A percentile compares a stretch with the other conserved stretches of the same genome.
Evolutionary conservation across 92 coral and sea anemone genomes (phyloP).

Genomic region (Diadumene lineata): DNA sequence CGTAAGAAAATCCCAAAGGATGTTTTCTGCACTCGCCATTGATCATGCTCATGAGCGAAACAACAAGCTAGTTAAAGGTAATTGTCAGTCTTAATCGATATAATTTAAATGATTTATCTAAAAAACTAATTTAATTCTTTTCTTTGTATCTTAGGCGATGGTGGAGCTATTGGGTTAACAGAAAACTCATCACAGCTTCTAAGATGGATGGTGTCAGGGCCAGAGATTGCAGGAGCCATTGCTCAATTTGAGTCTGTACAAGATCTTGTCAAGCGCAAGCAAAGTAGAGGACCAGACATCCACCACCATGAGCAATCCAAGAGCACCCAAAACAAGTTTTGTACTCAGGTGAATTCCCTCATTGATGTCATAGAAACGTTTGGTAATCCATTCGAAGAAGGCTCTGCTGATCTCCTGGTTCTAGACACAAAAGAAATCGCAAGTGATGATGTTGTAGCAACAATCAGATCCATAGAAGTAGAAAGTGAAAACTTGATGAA

Average conservation of each 20-base stretch:
- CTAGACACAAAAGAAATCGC: conserved; percentile 19
- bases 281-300: conserved; percentile 14
- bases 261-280: conserved; percentile 17
- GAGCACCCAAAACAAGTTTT: conserved; percentile 22
- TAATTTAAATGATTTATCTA: too few relatives aligned
- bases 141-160: too few relatives aligned
- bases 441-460: conserved; percentile 28
- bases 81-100: too few relatives aligned
- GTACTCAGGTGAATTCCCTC: conserved; percentile 22
- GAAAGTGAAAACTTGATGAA: conserved; percentile 47
- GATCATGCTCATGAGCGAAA: conserved; percentile 60
- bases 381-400: conserved; percentile 47
- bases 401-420: conserved; percentile 25
- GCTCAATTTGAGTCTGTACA: conserved; percentile 21
- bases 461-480: conserved; percentile 32
- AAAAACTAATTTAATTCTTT: too few relatives aligned
- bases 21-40: conserved; percentile 41
- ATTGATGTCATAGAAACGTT: conserved; percentile 25
- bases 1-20: conserved; percentile 34
- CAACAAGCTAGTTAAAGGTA: conserved; percentile 53
- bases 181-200: conserved; percentile 31
- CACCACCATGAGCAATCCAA: conserved; percentile 32
- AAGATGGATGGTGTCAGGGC: conserved; percentile 53
- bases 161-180: conserved; percentile 44
- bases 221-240: conserved; percentile 34